Evolutionary conservation across 2,888 invertebrate genomes (phyloP).

Genomic region (Bruchidius siliquastri): DNA sequence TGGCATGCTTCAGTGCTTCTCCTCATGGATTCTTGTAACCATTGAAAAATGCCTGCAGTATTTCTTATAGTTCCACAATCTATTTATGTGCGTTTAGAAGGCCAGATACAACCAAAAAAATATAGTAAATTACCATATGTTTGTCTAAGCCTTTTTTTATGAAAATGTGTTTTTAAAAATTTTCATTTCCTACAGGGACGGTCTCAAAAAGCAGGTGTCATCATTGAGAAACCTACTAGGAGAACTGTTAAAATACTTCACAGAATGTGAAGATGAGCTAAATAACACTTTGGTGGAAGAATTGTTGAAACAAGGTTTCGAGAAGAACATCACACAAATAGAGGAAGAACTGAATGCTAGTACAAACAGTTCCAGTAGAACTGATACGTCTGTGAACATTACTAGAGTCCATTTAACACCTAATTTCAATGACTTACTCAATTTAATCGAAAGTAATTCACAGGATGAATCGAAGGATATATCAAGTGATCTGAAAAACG

Average conservation of each 20-base stretch:
- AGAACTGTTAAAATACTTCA: conserved; percentile 69
- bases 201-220: conserved; percentile 59
- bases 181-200: conserved; percentile 53
- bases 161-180: too few species aligned
- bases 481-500: conserved; percentile 57
- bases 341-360: conserved; percentile 31
- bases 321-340: conserved; percentile 31
- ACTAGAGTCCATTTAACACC: conserved; percentile 66
- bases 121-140: too few species aligned
- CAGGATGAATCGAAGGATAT: conserved; percentile 48
- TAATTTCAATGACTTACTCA: conserved; percentile 57
- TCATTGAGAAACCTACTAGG: conserved; percentile 62
- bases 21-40: too few species aligned
- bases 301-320: conserved; percentile 48
- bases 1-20: too few species aligned
- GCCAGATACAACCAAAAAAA: too few species aligned
- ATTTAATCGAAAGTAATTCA: conserved; percentile 58
- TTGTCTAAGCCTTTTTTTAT: too few species aligned
- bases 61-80: too few species aligned
- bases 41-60: too few species aligned
- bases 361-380: conserved; percentile 25
- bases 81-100: too few species aligned
- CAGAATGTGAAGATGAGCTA: conserved; percentile 72
- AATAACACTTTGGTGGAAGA: conserved; percentile 69
- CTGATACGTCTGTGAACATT: conserved; percentile 20